Evolutionary conservation across 2,113 vertebrate genomes (phyloP), one percentile per base, ranked within the genome.

Genomic region (Ceyx melanurus): DNA sequence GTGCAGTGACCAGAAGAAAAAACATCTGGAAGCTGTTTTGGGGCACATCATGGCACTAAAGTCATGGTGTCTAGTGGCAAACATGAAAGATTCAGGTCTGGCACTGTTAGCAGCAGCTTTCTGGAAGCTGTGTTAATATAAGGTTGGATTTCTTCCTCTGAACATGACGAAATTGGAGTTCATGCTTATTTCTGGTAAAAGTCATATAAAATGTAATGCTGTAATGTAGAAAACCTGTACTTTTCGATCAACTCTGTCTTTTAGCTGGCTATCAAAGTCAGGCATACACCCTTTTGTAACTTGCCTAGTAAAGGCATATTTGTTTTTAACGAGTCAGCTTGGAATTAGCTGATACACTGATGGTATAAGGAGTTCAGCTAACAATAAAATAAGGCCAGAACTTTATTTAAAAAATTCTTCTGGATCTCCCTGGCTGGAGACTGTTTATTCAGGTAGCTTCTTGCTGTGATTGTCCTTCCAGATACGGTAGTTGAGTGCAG

Each of bases 401-500:
- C 9, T 62, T 74, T 7, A 54, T 75, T 77, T 70, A 80, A 81
- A 53, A 95, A 87, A 85, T 35, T 45, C 16, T 21, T 53, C 4
- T 6, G 51, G 1, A 3, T 31, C 64, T 13, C 26, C 73, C 42
- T 35, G 20, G 31, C 67, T 51, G 20, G 50, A 53, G 53, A 14
- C 13, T 11, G 13, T 54, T 89, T 73, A 91, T 83, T 96, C 82
- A 26, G 58, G 11, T 45, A 56, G 86, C 31, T 62, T 91, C 82
- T 96, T 95, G 35, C 68, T 81, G 43, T 20, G 6, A 83, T 98
- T 98, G 86, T 98, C 97, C 26, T 93, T 95, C 98, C 98, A 98
- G 35, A 98, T 12, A 1, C 53, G 50, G 43, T 98, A 98, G 76
- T 98, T 98, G 54, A 98, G 97, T 4, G 60, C 35, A 33, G 97